phyloP scores from a whole-genome alignment of 2,113 vertebrate species.

The Pavo muticus region DNA sequence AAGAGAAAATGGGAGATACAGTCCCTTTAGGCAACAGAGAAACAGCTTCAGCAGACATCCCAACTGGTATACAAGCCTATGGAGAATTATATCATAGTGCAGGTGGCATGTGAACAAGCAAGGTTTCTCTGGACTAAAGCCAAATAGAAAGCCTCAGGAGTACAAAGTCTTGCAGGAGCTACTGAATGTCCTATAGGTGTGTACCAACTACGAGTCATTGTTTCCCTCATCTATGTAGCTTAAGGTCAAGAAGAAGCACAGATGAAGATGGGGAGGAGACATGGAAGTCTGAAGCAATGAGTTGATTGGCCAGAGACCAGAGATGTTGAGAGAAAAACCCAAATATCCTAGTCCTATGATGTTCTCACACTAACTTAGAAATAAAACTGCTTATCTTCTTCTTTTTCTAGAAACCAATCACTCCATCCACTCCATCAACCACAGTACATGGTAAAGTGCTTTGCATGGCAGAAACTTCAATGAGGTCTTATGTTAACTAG shows the following conservation, averaged over 20 bases:
- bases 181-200: not conserved
- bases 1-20: not conserved
- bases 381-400: not conserved
- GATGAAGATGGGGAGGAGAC: not conserved
- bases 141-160: not conserved
- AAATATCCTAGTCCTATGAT: not conserved
- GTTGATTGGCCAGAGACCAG: not conserved
- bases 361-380: fast-evolving
- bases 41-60: not conserved
- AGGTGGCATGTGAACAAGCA: not conserved
- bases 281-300: not conserved
- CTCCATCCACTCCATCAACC: not conserved
- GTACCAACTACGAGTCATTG: not conserved
- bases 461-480: not conserved
- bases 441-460: not conserved
- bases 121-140: not conserved
- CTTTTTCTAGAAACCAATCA: not conserved
- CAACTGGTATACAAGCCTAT: not conserved
- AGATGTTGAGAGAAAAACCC: not conserved
- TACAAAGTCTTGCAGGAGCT: not conserved
- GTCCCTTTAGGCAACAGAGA: not conserved
- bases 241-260: not conserved
- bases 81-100: not conserved
- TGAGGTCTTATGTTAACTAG: not conserved
- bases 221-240: not conserved